phyloP scores from a whole-genome alignment of 2,888 invertebrate genomes.

The Monochamus alternatus region DNA sequence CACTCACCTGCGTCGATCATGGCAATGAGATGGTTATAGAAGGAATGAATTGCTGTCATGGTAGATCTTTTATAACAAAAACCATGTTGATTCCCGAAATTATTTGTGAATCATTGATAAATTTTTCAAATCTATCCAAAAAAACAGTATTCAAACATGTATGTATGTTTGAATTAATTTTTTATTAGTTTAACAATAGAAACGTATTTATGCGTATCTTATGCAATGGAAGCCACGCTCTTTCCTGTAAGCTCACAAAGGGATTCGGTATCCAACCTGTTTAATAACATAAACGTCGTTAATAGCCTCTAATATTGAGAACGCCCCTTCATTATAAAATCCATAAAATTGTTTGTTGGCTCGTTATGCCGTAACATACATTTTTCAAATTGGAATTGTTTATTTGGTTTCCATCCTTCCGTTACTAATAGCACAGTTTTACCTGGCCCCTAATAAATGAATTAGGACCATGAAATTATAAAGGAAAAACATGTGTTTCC shows the following conservation, averaged over 20 bases:
- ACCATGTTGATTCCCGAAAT: no score
- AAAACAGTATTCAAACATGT: no score
- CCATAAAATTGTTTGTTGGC: constrained; percentile 40
- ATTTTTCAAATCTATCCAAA: no score
- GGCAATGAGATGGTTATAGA: no score
- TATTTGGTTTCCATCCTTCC: constrained; percentile 33
- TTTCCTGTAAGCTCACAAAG: constrained; percentile 1
- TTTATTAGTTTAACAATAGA: constrained; percentile 5
- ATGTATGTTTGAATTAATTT: background rate
- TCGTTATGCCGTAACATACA: constrained; percentile 32
- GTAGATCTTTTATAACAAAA: no score
- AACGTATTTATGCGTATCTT: constrained; percentile 4
- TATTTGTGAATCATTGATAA: no score
- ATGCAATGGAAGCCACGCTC: constrained; percentile 7
- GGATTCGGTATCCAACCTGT: constrained; percentile 24
- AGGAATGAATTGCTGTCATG: no score
- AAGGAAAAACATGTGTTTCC: constrained; percentile 53
- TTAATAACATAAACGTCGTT: constrained; percentile 38
- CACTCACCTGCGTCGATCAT: no score
- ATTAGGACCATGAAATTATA: constrained; percentile 49
- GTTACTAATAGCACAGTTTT: constrained; percentile 36
- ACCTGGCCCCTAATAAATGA: constrained; percentile 36
- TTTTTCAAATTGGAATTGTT: constrained; percentile 36
- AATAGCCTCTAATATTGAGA: constrained; percentile 36
- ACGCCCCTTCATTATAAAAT: constrained; percentile 40